Conservation (phyloP, 35 echinoderm and acorn worm species). For the Ophiothrix spiculata region DNA sequence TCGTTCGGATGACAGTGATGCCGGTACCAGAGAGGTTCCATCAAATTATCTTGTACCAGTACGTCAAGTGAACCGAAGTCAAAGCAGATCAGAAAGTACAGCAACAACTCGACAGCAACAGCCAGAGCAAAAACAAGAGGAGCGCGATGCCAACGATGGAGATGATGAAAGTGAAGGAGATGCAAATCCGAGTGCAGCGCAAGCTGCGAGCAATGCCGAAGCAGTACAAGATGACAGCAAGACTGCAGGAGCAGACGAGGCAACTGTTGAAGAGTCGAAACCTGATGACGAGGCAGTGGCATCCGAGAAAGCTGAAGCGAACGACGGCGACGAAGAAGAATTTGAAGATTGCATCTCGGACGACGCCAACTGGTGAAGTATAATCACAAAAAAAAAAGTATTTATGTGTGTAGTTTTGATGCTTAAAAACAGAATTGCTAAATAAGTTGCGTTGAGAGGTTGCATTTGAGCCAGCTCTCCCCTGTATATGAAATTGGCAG, state of each 20-base stretch:
- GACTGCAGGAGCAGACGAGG: background rate
- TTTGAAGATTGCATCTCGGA: slow-evolving; percentile 2
- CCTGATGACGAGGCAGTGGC: background rate
- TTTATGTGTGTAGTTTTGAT: background rate
- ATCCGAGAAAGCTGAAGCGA: background rate
- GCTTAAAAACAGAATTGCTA: slow-evolving; percentile 1
- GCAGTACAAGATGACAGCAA: background rate
- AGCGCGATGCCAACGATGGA: slow-evolving; percentile 17
- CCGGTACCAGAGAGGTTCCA: background rate
- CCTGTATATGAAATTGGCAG: background rate
- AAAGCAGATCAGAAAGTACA: slow-evolving; percentile 6
- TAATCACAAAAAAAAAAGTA: background rate
- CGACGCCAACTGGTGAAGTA: background rate
- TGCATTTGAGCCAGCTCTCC: background rate
- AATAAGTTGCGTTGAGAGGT: background rate
- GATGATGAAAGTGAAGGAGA: slow-evolving; percentile 41
- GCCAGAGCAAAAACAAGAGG: slow-evolving; percentile 5
- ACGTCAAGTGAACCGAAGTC: background rate
- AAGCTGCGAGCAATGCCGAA: background rate
- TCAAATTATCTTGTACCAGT: background rate
- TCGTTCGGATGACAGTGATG: slow-evolving; percentile 16
- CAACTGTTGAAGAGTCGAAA: background rate
- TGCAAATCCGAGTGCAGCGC: background rate
- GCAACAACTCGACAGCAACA: background rate
- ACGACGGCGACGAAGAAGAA: background rate